Evolutionary conservation across 2,888 invertebrate genomes (phyloP), one percentile per base, ranked within the genome.

Genomic region (Hydropsyche betteni): DNA sequence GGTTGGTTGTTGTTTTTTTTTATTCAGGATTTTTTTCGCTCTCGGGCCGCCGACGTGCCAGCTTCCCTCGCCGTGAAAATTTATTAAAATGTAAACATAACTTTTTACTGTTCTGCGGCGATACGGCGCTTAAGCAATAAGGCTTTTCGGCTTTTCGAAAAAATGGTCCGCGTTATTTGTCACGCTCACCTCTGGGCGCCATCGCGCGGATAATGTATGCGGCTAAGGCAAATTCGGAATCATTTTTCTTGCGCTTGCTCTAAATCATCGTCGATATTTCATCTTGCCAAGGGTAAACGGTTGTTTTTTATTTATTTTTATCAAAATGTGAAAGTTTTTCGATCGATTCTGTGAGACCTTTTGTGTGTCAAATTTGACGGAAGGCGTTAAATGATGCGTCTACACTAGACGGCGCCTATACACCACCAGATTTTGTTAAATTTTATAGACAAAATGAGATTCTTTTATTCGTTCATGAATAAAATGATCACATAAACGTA

Each of bases 81-180:
- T 75, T 75, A 75, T 75, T 75, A 75, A 75, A 75, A 75, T 75
- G 75, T 75, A 75, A 75, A 75, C 75, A 75, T 75, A 75, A 75
- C 75, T 75, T 75, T 75, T 75, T 75, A 75, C 75, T 75, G 75
- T 69, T 70, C 16, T 50, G 69, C 75, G 16, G 75, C 69, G 75
- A 75, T 75, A 75, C 69, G 75, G 58, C 75, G 70, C 75, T 75
- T 75, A 70, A 70, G 75, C 70, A 75, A 75, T 75, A 61, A 70
- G 69, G 70, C 75, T 58, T 75, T 74, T 75, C 36, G 72, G 55
- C 50, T 58, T 34, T 58, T 34, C 34, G 64, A 38, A 58, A 58
- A 70, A 72, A 72, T 55, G 55, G 72, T 72, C 72, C 55, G 72
- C 6, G 44, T 44, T 72, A 58, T 72, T 72, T 72, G 61, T 72